phyloP scores from a whole-genome alignment of 2,797 vertebrate species.

The Knipowitschia caucasica region DNA sequence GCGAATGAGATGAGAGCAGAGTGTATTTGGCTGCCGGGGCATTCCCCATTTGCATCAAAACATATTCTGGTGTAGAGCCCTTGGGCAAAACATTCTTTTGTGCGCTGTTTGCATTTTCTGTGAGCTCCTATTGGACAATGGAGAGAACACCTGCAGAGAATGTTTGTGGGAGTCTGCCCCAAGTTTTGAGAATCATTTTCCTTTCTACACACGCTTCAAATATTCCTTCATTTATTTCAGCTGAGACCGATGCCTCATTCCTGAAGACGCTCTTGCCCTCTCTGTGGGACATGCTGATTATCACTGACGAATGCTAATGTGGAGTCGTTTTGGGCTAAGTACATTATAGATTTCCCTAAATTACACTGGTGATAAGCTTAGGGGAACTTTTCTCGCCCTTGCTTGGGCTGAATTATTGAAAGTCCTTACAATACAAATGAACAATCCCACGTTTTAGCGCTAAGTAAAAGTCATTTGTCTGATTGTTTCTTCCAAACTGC shows the following conservation, averaged over 20 bases:
- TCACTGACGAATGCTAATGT: constrained; percentile 36
- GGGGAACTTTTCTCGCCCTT: constrained; percentile 15
- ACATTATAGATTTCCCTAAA: constrained; percentile 4
- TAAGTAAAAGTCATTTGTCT: constrained; percentile 10
- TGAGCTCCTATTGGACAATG: no score
- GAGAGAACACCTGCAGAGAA: background rate
- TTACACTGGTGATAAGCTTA: background rate
- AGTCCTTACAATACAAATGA: constrained; percentile 20
- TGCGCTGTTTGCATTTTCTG: background rate
- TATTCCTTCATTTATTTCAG: constrained; percentile 34
- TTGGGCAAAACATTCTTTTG: background rate
- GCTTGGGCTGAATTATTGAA: constrained; percentile 21
- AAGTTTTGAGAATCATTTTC: no score
- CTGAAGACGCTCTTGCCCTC: constrained; percentile 25
- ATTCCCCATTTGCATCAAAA: background rate
- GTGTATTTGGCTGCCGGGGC: background rate
- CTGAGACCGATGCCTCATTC: constrained; percentile 19
- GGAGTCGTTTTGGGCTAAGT: constrained; percentile 26
- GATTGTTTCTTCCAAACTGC: constrained; percentile 6
- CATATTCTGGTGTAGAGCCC: background rate
- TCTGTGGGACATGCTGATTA: constrained; percentile 29
- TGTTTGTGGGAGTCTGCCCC: background rate
- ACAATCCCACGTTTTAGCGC: constrained; percentile 35
- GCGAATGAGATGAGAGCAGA: no score
- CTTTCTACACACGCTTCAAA: constrained; percentile 19